Evolutionary conservation across 2,888 invertebrate species (phyloP), one percentile per base, ranked within the genome.

Genomic region (Tetheella fluctuosa): DNA sequence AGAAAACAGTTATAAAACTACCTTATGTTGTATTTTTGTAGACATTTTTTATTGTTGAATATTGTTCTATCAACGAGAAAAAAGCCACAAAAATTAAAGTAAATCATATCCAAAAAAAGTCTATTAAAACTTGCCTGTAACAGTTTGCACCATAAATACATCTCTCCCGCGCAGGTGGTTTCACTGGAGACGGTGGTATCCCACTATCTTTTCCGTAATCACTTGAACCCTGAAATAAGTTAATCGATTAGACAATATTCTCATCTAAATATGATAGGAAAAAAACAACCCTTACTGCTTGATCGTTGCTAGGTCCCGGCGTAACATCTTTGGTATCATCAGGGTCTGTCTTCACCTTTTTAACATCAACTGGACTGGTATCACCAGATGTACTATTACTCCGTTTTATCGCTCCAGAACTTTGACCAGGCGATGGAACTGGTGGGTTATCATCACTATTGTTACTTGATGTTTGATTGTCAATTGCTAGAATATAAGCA

Each of bases 131-230:
- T 69, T 83, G 94, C 95, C 95, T 94, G 75, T 95, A 95, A 81
- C 96, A 96, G 61, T 84, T 86, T 12, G 84, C 85, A 64, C 95
- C 95, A 79, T 95, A 96, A 84, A 94, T 93, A 81, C 96, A 96
- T 59, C 94, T 89, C 67, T 95, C 94, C 54, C 94, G 69, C 4
- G 59, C 64, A 13, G 56, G 67, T 6, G 71, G 67, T 39, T 62
- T 62, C 8, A 39, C 39, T 0, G 62, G 67, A 61, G 67, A 59
- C 4, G 57, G 20, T 3, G 39, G 58, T 42, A 62, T 37, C 25
- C 58, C 57, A 17, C 59, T 61, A 20, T 61, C 64, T 23, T 58
- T 61, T 17, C 64, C 64, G 10, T 61, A 42, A 15, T 67, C 63
- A 8, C 71, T 61, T 13, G 67, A 30, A 42, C 56, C 70, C 79